These are phyloP conservation scores for Otocyon megalotis DNA, from an alignment of 2,113 vertebrate genomes.

Conservation along the genomic window DNA sequence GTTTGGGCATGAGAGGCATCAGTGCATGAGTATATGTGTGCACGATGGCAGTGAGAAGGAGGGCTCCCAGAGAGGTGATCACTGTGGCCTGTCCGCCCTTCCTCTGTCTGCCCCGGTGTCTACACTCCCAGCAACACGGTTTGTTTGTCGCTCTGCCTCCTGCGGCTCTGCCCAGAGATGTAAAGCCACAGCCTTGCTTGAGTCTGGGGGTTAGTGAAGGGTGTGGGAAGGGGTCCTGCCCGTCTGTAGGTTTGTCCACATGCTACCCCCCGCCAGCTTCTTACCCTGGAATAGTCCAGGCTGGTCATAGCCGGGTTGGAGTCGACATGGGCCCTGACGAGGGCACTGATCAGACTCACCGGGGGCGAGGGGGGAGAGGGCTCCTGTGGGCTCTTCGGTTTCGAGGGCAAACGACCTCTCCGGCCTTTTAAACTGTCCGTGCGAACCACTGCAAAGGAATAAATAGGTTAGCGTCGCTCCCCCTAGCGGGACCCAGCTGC, in stretches of 20 bases:
- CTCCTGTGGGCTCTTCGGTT: conserved; percentile 99
- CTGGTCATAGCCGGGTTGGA: conserved; percentile 99
- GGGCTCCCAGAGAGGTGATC: background rate
- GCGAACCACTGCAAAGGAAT: conserved; percentile 93
- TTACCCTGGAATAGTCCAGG: conserved; percentile 98
- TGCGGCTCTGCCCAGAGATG: background rate
- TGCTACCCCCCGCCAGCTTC: conserved; percentile 83
- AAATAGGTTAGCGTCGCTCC: background rate
- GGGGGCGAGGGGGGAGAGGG: conserved; percentile 97
- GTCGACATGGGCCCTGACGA: conserved; percentile 98
- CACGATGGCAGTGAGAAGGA: background rate
- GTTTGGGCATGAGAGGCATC: background rate
- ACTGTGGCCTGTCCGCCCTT: background rate
- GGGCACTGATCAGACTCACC: conserved; percentile 98
- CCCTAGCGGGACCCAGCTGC: background rate
- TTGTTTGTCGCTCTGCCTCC: background rate
- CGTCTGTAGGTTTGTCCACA: conserved; percentile 64
- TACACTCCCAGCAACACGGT: background rate
- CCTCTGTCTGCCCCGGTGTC: background rate
- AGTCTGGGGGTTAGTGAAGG: background rate
- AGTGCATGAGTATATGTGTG: background rate
- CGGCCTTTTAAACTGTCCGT: conserved; percentile 98
- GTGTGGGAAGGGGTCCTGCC: conserved; percentile 68
- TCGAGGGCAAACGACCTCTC: conserved; percentile 97
- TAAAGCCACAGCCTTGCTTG: background rate